Evolutionary conservation across 1,140 invertebrate species (phyloP), one percentile per base, ranked within the genome.

Genomic region (Scaptomyza pallida): DNA sequence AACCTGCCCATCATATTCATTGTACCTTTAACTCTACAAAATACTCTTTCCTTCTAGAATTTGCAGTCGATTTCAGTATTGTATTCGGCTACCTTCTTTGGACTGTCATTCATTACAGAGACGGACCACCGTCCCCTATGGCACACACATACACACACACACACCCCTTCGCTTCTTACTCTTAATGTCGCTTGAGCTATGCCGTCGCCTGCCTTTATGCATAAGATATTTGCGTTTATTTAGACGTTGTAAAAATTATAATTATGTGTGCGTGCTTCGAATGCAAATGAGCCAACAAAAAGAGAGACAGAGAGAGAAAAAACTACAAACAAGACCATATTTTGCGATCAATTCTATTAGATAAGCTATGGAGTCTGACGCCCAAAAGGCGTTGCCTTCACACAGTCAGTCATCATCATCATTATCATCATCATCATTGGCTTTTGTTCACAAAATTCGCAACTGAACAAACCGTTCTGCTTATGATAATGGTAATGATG

Each of bases 231-330:
- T 86, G 81, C 73, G 70, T 78, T 81, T 88, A 81, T 75, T 86
- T 86, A 88, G 81, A 86, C 81, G 82, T 86, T 86, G 82, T 88
- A 88, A 88, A 88, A 89, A 88, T 88, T 88, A 88, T 88, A 88
- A 88, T 88, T 88, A 88, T 81, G 82, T 82, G 75, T 76, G 63
- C 82, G 82, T 88, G 82, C 67, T 52, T 35, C 26, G 44, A 67
- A 78, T 88, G 45, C 72, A 60, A 57, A 77, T 78, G 43, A 73
- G 75, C 26, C 16, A 33, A 77, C 23, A 19, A 35, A 33, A 21
- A 45, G 6, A 47, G 13, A 13, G 10, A 19, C 12, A 50, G 9
- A 37, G 30, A 45, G 4, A 43, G 12, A 5, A 13, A 43, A 43
- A 43, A 67, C 52, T 26, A 17, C 54, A 78, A 69, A 67, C 52